Conservation (phyloP, 2,797 vertebrate species). For the Malurus leucopterus region DNA sequence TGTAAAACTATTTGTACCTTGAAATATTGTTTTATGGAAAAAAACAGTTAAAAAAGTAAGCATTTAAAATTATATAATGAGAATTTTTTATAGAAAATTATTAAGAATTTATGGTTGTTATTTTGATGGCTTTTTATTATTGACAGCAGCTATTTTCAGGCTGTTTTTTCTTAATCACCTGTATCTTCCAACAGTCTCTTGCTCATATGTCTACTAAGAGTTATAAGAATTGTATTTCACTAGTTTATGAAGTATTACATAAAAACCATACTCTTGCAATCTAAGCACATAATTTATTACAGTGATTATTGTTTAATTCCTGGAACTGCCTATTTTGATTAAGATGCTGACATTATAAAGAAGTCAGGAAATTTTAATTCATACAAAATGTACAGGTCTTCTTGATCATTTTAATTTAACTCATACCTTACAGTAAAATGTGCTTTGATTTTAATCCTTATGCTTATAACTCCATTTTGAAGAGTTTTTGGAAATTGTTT, state of each 20-base stretch:
- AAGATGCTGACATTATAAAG: not conserved
- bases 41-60: not conserved
- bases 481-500: not conserved
- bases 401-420: conserved; percentile 28
- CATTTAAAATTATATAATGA: not conserved
- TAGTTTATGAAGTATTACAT: not conserved
- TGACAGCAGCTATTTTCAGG: not conserved
- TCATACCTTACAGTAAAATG: conserved; percentile 16
- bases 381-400: not conserved
- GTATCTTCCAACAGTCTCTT: not conserved
- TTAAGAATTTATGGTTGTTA: not conserved
- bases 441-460: conserved; percentile 36
- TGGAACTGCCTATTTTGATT: conserved; percentile 4
- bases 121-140: conserved; percentile 27
- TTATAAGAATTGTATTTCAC: not conserved
- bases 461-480: not conserved
- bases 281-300: not conserved
- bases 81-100: conserved; percentile 18
- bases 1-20: not conserved
- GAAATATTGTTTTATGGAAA: not conserved
- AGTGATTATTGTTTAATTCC: not conserved
- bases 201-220: not conserved
- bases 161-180: not conserved
- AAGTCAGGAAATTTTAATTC: conserved; percentile 33
- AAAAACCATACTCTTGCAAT: not conserved